These are phyloP conservation scores for Molossus alvarezi DNA, from an alignment of 2,797 vertebrate genomes.

Conservation along the genomic window DNA sequence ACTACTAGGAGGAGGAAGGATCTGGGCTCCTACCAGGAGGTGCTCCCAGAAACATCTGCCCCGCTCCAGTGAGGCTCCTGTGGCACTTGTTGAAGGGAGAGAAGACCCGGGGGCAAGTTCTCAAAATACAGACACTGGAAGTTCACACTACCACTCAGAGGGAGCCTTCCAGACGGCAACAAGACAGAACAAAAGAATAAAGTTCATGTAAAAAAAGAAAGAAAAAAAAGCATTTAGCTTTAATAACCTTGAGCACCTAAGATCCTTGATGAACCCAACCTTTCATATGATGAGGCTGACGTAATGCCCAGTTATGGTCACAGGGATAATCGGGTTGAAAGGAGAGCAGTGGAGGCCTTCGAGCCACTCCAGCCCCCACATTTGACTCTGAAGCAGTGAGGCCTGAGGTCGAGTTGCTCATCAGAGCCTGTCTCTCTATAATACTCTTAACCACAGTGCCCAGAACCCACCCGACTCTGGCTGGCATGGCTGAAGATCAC, in stretches of 20 bases:
- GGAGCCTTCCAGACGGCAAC: not conserved
- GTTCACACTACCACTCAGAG: not conserved
- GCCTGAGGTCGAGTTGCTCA: rapidly evolving
- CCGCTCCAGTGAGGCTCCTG: not conserved
- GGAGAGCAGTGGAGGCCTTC: not conserved
- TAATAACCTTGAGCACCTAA: not conserved
- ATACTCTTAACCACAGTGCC: not conserved
- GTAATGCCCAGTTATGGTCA: not conserved
- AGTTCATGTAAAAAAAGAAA: not conserved
- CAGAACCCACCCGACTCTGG: not conserved
- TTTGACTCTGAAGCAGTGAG: not conserved
- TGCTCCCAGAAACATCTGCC: not conserved
- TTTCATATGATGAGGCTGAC: not conserved
- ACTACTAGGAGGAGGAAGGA: not conserved
- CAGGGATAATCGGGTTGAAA: rapidly evolving
- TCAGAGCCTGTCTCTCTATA: not conserved
- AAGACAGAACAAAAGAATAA: not conserved
- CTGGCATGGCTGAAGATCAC: not conserved
- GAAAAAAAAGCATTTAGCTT: not conserved
- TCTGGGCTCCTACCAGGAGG: not conserved
- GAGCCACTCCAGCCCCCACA: not conserved
- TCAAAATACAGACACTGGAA: not conserved
- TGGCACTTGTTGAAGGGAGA: not conserved
- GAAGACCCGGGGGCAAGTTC: not conserved
- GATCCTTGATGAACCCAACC: not conserved